These are phyloP conservation scores for Acanthurus lineatus DNA, from an alignment of 2,797 vertebrate genomes.

Conservation along the genomic window DNA sequence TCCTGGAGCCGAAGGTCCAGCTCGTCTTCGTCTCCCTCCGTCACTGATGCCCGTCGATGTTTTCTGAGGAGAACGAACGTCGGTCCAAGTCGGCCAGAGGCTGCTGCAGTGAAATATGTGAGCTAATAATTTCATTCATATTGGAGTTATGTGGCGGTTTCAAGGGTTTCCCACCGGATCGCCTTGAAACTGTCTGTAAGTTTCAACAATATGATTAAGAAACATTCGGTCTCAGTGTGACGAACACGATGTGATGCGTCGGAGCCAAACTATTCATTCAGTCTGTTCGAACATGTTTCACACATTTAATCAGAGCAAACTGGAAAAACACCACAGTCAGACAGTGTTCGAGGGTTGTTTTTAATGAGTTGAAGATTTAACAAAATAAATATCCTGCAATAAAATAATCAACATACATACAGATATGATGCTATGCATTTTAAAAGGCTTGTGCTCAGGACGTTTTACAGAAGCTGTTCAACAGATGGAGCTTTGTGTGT, in stretches of 20 bases:
- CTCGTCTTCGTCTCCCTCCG: background rate
- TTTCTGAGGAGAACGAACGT: background rate
- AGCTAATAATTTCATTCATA: background rate
- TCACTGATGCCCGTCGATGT: background rate
- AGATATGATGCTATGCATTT: constrained; percentile 22
- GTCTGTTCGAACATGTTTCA: background rate
- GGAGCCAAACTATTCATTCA: background rate
- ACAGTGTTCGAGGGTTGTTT: background rate
- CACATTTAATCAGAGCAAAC: background rate
- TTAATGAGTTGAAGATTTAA: constrained; percentile 44
- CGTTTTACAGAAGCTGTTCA: constrained; percentile 1
- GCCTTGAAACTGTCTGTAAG: background rate
- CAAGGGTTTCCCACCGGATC: background rate
- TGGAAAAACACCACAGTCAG: background rate
- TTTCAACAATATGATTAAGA: background rate
- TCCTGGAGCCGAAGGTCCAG: background rate
- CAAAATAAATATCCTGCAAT: constrained; percentile 58
- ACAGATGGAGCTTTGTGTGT: constrained; percentile 3
- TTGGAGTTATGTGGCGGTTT: background rate
- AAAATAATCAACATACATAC: constrained; percentile 28
- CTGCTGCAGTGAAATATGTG: background rate
- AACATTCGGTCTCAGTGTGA: background rate
- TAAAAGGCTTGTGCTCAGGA: constrained; percentile 1
- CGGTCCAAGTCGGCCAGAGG: background rate
- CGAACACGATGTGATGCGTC: background rate